Percentiles rank a stretch among this genome's conserved stretches.
Conservation (phyloP, 2,888 invertebrate species). For the Ametastegia equiseti region DNA sequence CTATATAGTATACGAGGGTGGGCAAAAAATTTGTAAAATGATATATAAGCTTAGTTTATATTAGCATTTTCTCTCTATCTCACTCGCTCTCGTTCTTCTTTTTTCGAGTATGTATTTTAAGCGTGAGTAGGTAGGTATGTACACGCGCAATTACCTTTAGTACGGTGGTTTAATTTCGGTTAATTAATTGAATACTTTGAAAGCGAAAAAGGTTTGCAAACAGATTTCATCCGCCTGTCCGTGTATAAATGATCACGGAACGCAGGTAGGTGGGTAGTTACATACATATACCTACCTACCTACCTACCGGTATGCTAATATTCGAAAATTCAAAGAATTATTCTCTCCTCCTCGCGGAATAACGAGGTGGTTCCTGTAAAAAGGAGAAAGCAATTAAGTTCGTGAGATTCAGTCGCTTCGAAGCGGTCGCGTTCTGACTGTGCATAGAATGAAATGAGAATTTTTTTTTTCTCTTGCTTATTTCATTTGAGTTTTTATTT, state of each 20-base stretch:
- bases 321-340: slow-evolving; percentile 29
- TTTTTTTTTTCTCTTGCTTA: background rate
- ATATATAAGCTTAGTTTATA: background rate
- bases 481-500: background rate
- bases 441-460: slow-evolving; percentile 18
- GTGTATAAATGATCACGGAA: slow-evolving; percentile 11
- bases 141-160: background rate
- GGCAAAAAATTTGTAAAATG: background rate
- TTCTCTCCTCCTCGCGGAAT: background rate
- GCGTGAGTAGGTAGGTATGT: background rate
- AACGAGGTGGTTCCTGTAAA: background rate
- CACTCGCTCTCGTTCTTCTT: background rate
- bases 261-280: background rate
- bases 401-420: slow-evolving; percentile 10
- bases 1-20: background rate
- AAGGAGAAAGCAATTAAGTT: slow-evolving; percentile 16
- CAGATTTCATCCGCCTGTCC: background rate
- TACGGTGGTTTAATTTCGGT: slow-evolving; percentile 6
- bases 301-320: slow-evolving; percentile 7
- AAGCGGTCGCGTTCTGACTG: background rate
- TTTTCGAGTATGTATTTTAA: background rate
- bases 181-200: slow-evolving; percentile 14
- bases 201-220: slow-evolving; percentile 1
- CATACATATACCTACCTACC: too few relatives aligned
- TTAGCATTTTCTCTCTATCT: background rate